Evolutionary conservation across 2,797 vertebrate species (phyloP), one percentile per base, ranked within the genome.

Genomic region (Yasuhikotakia modesta): DNA sequence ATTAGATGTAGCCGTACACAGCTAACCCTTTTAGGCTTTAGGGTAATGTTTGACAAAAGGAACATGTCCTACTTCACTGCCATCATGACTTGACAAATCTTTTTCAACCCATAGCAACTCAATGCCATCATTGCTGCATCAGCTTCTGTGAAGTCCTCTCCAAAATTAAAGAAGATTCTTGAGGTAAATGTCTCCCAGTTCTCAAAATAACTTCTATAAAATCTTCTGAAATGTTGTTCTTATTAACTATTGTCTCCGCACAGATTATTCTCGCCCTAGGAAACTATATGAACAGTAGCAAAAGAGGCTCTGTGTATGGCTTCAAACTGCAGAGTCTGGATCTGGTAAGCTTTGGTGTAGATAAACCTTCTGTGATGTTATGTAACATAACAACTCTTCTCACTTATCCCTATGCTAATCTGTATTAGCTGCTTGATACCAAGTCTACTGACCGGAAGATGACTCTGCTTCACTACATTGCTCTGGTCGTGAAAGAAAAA

Each of bases 271-370:
- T 99, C 82, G 97, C 97, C 0, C 81, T 99, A 70, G 97, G 97
- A 58, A 99, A 99, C 91, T 99, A 99, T 91, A 99, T 99, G 97
- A 99, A 99, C 89, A 99, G 97, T 90, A 97, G 97, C 90, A 98
- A 97, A 87, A 93, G 97, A 22, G 97, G 97, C 0, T 95, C 96
- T 0, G 97, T 98, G 73, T 99, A 99, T 1, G 97, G 97, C 70
- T 99, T 99, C 89, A 98, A 98, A 86, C 84, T 99, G 60, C 97
- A 99, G 89, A 99, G 97, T 89, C 89, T 99, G 82, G 97, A 99
- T 88, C 92, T 98, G 94, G 97, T 99, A 90, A 90, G 94, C 22
- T 19, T 21, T 50, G 11, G 11, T 52, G 65, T 66, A 4, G 66
- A 43, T 13, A 43, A 52, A 22, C 13, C 63, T 55, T 65, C 3